Conservation (phyloP, 2,888 invertebrate species). For the Pseudolycoriella hygida region DNA sequence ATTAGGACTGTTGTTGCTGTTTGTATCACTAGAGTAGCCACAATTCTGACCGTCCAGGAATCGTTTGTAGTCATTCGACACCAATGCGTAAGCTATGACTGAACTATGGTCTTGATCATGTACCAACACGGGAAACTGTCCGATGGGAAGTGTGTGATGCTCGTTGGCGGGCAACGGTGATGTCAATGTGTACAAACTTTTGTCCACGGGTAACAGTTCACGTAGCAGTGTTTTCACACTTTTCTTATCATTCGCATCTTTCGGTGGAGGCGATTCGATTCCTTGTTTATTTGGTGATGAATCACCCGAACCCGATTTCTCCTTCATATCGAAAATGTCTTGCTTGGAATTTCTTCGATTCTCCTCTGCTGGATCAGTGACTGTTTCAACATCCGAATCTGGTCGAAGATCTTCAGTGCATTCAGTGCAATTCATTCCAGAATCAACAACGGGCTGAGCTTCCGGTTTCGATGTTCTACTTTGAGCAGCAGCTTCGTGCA, state of each 20-base stretch:
- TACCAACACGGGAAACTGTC: conserved; percentile 48
- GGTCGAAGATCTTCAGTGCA: conserved; percentile 27
- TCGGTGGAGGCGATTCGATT: conserved; percentile 6
- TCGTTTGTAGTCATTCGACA: conserved; percentile 50
- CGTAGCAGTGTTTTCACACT: conserved; percentile 49
- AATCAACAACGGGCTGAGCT: conserved; percentile 16
- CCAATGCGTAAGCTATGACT: conserved; percentile 67
- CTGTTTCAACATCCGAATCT: conserved; percentile 18
- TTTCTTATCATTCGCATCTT: conserved; percentile 33
- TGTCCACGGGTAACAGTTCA: conserved; percentile 41
- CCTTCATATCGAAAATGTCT: background rate
- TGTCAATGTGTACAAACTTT: conserved; percentile 29
- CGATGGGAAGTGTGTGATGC: conserved; percentile 47
- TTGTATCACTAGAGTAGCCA: conserved; percentile 9
- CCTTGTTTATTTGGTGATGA: background rate
- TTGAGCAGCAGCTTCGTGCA: conserved; percentile 26
- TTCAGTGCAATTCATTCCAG: conserved; percentile 22
- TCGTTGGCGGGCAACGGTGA: conserved; percentile 46
- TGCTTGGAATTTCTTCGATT: background rate
- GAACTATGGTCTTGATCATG: conserved; percentile 69
- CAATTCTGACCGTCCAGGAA: conserved; percentile 31
- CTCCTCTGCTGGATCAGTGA: background rate
- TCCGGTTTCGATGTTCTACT: conserved; percentile 13
- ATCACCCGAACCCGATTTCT: background rate
- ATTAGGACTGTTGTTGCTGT: conserved; percentile 19